Conservation (phyloP, 2,888 invertebrate species). For the Unio delphinus region DNA sequence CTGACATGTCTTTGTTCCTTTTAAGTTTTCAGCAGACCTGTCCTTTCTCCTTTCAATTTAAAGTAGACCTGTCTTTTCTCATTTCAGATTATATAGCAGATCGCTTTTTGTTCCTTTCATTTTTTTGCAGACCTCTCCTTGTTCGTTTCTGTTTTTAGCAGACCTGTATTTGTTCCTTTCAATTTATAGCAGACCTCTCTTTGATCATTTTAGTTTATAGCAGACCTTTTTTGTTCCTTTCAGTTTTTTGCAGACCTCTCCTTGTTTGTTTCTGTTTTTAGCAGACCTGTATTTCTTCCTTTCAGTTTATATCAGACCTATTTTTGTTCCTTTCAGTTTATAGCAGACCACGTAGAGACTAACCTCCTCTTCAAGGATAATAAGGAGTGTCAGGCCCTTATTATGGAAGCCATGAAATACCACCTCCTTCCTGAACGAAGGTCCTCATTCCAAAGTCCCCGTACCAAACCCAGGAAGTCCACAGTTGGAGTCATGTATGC, state of each 20-base stretch:
- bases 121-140: constrained; percentile 83
- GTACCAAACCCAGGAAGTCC: constrained; percentile 91
- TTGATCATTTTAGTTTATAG: not conserved
- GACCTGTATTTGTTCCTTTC: constrained; percentile 19
- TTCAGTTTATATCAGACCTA: too few species aligned
- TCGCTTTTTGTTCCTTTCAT: constrained; percentile 68
- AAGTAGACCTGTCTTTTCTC: too few species aligned
- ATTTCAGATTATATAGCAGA: too few species aligned
- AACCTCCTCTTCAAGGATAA: constrained; percentile 77
- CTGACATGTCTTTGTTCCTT: not conserved
- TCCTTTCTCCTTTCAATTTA: not conserved
- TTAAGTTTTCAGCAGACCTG: too few species aligned
- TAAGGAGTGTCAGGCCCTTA: constrained; percentile 85
- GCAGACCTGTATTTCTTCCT: too few species aligned
- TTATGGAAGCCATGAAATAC: constrained; percentile 95
- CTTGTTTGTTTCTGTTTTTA: not conserved
- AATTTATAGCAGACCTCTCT: constrained; percentile 73
- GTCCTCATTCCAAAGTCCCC: constrained; percentile 78
- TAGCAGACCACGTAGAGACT: constrained; percentile 89
- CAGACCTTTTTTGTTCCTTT: too few species aligned
- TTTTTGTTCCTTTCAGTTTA: constrained; percentile 76
- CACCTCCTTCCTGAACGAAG: constrained; percentile 90
- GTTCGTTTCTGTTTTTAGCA: too few species aligned
- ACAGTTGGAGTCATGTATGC: constrained; percentile 90
- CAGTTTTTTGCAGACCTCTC: too few species aligned